Evolutionary conservation across 37 sponge, comb jelly and placozoan genomes (phyloP).

Genomic region (Crambe crambe): DNA sequence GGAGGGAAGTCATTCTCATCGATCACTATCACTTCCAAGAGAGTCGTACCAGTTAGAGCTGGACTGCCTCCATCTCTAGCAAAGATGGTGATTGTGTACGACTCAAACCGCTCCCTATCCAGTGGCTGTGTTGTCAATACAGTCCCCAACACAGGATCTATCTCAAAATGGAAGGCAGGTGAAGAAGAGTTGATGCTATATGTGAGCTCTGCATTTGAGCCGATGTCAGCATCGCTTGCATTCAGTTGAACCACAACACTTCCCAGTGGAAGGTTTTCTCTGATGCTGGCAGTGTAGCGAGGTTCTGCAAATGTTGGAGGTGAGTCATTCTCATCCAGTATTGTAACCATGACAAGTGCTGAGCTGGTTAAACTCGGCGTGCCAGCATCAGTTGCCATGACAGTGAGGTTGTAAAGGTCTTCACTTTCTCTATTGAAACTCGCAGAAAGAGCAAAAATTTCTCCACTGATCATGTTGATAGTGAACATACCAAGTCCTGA

Average conservation of each 20-base stretch:
- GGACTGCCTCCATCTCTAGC: constrained; percentile 51
- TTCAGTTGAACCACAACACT: constrained; percentile 10
- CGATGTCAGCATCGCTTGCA: constrained; percentile 60
- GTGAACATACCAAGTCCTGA: constrained; percentile 37
- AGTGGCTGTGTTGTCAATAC: constrained; percentile 28
- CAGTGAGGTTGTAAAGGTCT: constrained; percentile 48
- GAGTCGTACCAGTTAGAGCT: constrained; percentile 1
- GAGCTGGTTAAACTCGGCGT: constrained; percentile 30
- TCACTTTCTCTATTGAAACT: constrained; percentile 42
- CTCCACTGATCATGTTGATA: constrained; percentile 54
- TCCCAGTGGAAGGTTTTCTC: constrained; percentile 25
- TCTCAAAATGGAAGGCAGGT: constrained; percentile 35
- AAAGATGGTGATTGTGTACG: constrained; percentile 30
- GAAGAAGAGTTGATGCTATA: constrained; percentile 31
- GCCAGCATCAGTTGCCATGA: constrained; percentile 72
- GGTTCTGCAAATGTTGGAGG: constrained; percentile 56
- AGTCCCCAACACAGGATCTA: constrained; percentile 43
- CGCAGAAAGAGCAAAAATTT: constrained; percentile 22
- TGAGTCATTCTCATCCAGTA: constrained; percentile 79
- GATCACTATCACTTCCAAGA: constrained; percentile 34
- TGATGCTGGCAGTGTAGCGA: constrained; percentile 14
- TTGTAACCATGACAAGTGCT: constrained; percentile 50
- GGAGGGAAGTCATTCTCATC: constrained; percentile 79
- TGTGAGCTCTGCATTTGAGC: constrained; percentile 32
- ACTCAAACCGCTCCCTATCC: constrained; percentile 50